These are phyloP conservation scores for Hydrotaea diabolus DNA, from an alignment of 2,888 invertebrate species.

Conservation along the genomic window DNA sequence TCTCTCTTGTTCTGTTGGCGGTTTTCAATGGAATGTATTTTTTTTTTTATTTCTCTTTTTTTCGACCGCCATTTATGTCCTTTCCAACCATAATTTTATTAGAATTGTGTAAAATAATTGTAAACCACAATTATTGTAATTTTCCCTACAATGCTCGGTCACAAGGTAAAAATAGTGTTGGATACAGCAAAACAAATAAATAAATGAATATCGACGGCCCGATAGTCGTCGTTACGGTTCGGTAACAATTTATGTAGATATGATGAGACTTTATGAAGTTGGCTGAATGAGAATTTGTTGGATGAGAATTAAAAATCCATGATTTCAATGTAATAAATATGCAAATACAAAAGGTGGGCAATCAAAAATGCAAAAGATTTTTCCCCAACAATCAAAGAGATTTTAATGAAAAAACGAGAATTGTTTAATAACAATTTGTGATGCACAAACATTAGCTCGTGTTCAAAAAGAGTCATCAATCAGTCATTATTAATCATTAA, in stretches of 20 bases:
- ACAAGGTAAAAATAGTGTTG: slow-evolving; percentile 27
- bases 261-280: slow-evolving; percentile 8
- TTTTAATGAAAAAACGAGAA: too few species aligned
- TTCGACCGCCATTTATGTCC: slow-evolving; percentile 8
- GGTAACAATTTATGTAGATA: slow-evolving; percentile 22
- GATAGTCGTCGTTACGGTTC: too few species aligned
- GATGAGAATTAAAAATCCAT: slow-evolving; percentile 8
- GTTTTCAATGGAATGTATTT: slow-evolving; percentile 25
- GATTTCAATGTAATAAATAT: not conserved
- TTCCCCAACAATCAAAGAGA: too few species aligned
- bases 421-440: too few species aligned
- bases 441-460: too few species aligned
- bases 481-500: too few species aligned
- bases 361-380: too few species aligned
- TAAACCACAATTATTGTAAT: slow-evolving; percentile 60
- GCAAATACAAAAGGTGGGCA: too few species aligned
- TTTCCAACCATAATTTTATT: slow-evolving; percentile 61
- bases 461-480: too few species aligned
- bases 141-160: not conserved
- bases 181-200: slow-evolving; percentile 20
- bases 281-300: slow-evolving; percentile 4
- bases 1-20: slow-evolving; percentile 11
- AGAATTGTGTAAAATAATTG: slow-evolving; percentile 64
- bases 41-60: too few species aligned
- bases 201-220: not conserved